A percentile compares a stretch with the other conserved stretches of the same genome.
Conservation (phyloP, 2,797 vertebrate genomes). For the Gymnoscopelus braueri region DNA sequence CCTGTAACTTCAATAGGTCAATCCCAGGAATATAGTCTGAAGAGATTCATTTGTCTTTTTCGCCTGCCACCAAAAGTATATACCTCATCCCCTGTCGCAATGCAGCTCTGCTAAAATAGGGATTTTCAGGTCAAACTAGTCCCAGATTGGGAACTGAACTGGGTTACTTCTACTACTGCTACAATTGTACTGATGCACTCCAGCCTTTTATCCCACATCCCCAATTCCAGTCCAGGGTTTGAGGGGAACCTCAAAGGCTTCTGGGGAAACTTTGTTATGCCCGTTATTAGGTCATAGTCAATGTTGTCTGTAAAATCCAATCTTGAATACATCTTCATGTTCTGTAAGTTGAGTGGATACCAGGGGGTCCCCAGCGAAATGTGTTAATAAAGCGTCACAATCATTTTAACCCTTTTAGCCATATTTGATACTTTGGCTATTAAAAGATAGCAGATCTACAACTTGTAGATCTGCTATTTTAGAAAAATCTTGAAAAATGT, state of each 20-base stretch:
- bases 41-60: background rate
- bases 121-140: slow-evolving; percentile 49
- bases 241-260: slow-evolving; percentile 42
- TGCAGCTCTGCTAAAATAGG: slow-evolving; percentile 63
- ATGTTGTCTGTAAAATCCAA: slow-evolving; percentile 8
- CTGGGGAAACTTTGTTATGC: slow-evolving; percentile 53
- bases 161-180: slow-evolving; percentile 62
- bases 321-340: too few relatives aligned
- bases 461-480: too few relatives aligned
- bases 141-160: slow-evolving; percentile 76
- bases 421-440: too few relatives aligned
- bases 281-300: slow-evolving; percentile 28
- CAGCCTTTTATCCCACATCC: slow-evolving; percentile 55
- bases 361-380: too few relatives aligned
- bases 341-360: too few relatives aligned
- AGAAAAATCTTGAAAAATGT: too few relatives aligned
- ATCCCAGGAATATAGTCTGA: background rate
- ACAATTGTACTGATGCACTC: slow-evolving; percentile 45
- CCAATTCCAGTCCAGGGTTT: slow-evolving; percentile 35
- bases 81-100: slow-evolving; percentile 27
- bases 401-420: too few relatives aligned
- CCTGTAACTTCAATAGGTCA: background rate
- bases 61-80: background rate
- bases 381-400: too few relatives aligned
- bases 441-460: too few relatives aligned